Base-by-base conservation (phyloP, 2,113 vertebrate genomes). In the Rhynchomys soricoides region DNA sequence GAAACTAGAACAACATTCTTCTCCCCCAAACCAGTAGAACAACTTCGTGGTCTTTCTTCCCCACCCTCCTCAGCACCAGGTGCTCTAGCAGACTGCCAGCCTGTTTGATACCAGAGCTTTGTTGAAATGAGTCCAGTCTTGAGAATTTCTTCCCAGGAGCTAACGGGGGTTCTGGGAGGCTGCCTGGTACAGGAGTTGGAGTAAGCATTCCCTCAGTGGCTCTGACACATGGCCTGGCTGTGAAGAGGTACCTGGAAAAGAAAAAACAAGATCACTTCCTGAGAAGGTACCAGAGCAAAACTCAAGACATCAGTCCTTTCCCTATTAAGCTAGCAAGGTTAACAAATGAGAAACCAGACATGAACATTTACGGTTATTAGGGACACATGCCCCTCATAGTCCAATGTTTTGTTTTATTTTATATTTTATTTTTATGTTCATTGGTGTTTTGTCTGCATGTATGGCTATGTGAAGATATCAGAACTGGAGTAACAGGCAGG, bases 181-280 rank as follows among this genome's bases (percentile, higher is more conserved):
- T 79, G 48, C 55, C 79, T 79, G n/a, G 0, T 73, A n/a, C 21
- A 29, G 26, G 75, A 64, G 13, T 57, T 90, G 74, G 48, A 15
- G 29, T 68, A 71, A 83, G 11, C 40, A 70, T 74, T 88, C 48
- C 11, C 9, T 64, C 1, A 57, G 16, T 15, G 43, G 21, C 31
- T 73, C 31, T 24, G 5, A 45, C 40, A 8, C 40, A n/a, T 83
- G 55, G n/a, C 22, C n/a, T 83, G 45, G 43, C 37, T 48, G 26
- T 91, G 19, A 62, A 57, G 59, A 86, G 83, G 43, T 37, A 64
- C 57, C 62, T 95, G 66, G 17, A 83, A 96, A 90, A 92, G 17
- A 62, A 81, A 91, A 29, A 75, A 57, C 17, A 91, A 29, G 59
- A 21, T 48, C 43, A 48, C 17, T 13, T 3, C 34, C 9, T 93